These are phyloP conservation scores for Poeciliopsis occidentalis DNA, from an alignment of 2,113 vertebrate species.

Conservation along the genomic window DNA sequence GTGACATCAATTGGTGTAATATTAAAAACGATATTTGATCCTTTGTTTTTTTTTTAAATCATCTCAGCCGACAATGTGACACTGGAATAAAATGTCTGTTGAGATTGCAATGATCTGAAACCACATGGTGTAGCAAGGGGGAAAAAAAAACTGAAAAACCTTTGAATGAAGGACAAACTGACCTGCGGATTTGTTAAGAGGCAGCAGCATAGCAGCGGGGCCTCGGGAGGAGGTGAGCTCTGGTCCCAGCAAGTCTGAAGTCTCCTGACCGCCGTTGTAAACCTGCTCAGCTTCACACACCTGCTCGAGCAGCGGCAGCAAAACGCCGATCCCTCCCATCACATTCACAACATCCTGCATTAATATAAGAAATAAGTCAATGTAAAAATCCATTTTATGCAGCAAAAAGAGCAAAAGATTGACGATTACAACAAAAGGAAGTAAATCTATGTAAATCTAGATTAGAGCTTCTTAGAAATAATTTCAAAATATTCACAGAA, in stretches of 20 bases:
- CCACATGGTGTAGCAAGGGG: not conserved
- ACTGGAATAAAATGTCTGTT: too few species aligned
- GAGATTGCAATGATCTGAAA: not conserved
- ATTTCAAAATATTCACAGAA: not conserved
- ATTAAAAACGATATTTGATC: too few species aligned
- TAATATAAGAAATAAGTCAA: not conserved
- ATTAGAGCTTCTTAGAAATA: not conserved
- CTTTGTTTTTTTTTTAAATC: too few species aligned
- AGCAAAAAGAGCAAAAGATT: not conserved
- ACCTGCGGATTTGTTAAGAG: constrained; percentile 89
- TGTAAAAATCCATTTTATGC: not conserved
- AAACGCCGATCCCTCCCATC: constrained; percentile 88
- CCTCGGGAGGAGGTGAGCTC: constrained; percentile 88
- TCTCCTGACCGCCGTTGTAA: constrained; percentile 80
- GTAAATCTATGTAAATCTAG: not conserved
- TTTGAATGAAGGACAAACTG: constrained; percentile 15
- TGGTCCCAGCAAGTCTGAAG: constrained; percentile 88
- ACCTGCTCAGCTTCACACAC: constrained; percentile 83
- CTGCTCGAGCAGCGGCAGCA: constrained; percentile 91
- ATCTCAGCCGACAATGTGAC: too few species aligned
- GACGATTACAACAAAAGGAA: not conserved
- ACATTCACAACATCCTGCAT: constrained; percentile 92
- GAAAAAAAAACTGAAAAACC: not conserved
- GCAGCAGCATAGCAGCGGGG: constrained; percentile 86
- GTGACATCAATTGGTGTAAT: too few species aligned